Base-by-base conservation (phyloP, 1,140 invertebrate genomes). In the Ceratoteleas bidentatus region DNA sequence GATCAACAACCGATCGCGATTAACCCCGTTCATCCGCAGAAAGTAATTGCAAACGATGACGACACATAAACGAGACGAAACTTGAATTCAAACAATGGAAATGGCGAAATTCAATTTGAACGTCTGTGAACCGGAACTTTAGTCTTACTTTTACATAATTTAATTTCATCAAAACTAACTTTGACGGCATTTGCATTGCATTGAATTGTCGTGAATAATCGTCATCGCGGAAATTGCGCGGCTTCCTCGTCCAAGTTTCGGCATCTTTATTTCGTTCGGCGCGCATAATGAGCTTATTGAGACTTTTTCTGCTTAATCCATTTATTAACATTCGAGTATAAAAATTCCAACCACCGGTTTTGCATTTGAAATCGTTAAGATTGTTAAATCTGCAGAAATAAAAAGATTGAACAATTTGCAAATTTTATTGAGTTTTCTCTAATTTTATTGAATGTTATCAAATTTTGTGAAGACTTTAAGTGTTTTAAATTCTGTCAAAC, bases 141-240 rank as follows among this genome's bases (percentile, higher is more conserved):
- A 68, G 62, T 73, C 68, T 73, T 61, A 80, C 68, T 80, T 81
- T 75, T 81, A 81, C 70, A 81, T 73, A 81, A 81, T 81, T 77
- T 69, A 68, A 77, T 82, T 73, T 69, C 68, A 77, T 82, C 73
- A 77, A 74, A 77, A 72, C 73, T 76, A 81, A 75, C 69, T 82
- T 77, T 45, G 50, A 56, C 43, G 47, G 52, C 54, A 77, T 82
- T 77, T 81, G 78, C 78, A 80, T 81, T 74, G 78, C 70, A 81
- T 70, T 74, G 78, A 69, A 74, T 58, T 75, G 62, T 80, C 65
- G 57, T 65, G 65, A 69, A 81, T 74, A 75, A 69, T 68, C 45
- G 57, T 64, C 64, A 68, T 69, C 57, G 68, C 49, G 60, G 60
- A 79, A 70, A 70, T 77, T 60, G 36, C 60, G 68, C 62, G 68